Evolutionary conservation across 1,140 invertebrate species (phyloP).

Genomic region (Laodelphax striatellus): DNA sequence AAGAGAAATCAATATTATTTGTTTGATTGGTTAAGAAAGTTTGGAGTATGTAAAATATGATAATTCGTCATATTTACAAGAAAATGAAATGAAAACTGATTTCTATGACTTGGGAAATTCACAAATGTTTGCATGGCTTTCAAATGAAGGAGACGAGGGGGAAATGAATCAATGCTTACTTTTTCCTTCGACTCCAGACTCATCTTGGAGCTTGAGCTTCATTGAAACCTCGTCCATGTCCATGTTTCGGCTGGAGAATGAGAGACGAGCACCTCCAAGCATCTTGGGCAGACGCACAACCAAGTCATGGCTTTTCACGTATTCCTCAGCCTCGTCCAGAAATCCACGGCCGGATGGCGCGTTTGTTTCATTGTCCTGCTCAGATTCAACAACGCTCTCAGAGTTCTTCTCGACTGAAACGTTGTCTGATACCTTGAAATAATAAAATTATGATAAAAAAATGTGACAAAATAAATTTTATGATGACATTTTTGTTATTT

Average conservation of each 20-base stretch:
- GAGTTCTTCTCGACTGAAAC: conserved; percentile 62
- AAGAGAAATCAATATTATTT: too few relatives aligned
- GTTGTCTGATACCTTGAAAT: conserved; percentile 49
- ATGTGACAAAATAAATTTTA: too few relatives aligned
- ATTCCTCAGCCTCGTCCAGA: conserved; percentile 54
- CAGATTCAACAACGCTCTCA: conserved; percentile 16
- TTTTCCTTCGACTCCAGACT: conserved; percentile 15
- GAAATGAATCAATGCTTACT: not conserved
- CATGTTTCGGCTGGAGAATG: conserved; percentile 60
- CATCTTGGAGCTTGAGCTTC: not conserved
- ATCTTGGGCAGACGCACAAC: conserved; percentile 52
- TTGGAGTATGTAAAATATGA: not conserved
- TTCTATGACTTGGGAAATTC: too few relatives aligned
- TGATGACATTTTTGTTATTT: too few relatives aligned
- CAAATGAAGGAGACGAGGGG: too few relatives aligned
- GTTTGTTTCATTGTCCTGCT: conserved; percentile 28
- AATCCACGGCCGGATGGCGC: conserved; percentile 39
- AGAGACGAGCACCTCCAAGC: conserved; percentile 50
- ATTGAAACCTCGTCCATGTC: conserved; percentile 45
- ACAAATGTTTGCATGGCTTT: too few relatives aligned
- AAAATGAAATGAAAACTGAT: too few relatives aligned
- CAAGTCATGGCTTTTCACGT: conserved; percentile 62
- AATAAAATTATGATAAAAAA: too few relatives aligned
- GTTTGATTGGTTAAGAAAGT: too few relatives aligned
- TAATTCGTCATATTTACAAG: too few relatives aligned